A percentile compares a stretch with the other conserved stretches of the same genome.
These are phyloP conservation scores for Ophiothrix spiculata DNA, from an alignment of 35 echinoderm and acorn worm genomes.

Conservation along the genomic window DNA sequence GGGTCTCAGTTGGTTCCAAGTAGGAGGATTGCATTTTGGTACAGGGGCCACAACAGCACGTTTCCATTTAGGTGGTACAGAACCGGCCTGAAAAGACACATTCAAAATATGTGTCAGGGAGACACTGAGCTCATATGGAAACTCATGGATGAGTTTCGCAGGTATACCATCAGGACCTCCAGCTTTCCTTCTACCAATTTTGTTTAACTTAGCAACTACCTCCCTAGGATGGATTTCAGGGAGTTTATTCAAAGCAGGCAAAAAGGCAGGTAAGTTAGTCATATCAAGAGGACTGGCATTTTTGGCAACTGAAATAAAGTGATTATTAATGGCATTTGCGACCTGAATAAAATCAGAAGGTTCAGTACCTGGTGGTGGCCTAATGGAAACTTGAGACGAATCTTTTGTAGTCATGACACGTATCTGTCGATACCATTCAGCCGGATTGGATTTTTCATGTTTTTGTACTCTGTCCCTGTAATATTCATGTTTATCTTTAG, in stretches of 20 bases:
- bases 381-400: neutral
- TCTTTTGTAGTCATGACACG: constrained; percentile 35
- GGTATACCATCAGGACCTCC: constrained; percentile 45
- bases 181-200: constrained; percentile 14
- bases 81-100: constrained; percentile 9
- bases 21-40: constrained; percentile 29
- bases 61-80: constrained; percentile 38
- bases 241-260: constrained; percentile 22
- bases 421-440: constrained; percentile 52
- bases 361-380: constrained; percentile 20
- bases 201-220: constrained; percentile 27
- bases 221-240: constrained; percentile 25
- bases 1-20: constrained; percentile 31
- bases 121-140: constrained; percentile 17
- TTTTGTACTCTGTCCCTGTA: neutral
- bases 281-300: constrained; percentile 4
- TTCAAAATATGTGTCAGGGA: constrained; percentile 41
- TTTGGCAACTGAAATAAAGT: constrained; percentile 19
- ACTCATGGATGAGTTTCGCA: constrained; percentile 24
- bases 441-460: neutral
- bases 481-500: constrained; percentile 11
- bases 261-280: constrained; percentile 30
- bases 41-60: constrained; percentile 34
- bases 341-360: neutral
- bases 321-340: constrained; percentile 43